phyloP scores from a whole-genome alignment of 2,113 vertebrate species.

The Grus americana region DNA sequence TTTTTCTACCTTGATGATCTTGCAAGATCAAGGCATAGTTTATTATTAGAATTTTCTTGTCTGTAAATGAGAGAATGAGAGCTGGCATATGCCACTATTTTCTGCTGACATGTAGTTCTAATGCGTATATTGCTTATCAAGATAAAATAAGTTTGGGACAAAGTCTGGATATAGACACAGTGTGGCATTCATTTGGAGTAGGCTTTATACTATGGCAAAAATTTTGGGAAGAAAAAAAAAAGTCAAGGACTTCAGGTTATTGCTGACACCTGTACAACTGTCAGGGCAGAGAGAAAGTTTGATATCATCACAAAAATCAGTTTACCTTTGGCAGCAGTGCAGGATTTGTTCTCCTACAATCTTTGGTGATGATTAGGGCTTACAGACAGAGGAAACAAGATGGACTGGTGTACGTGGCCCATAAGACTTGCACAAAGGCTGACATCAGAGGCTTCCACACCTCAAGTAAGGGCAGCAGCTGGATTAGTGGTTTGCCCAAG shows the following conservation, averaged over 20 bases:
- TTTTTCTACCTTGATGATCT: not conserved
- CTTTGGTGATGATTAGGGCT: not conserved
- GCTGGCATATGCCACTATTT: not conserved
- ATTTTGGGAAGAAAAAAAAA: not conserved
- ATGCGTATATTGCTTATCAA: not conserved
- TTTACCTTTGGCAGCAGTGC: not conserved
- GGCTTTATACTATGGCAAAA: not conserved
- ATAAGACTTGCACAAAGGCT: not conserved
- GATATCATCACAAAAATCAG: not conserved
- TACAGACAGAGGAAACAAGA: not conserved
- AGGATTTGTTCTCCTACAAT: not conserved
- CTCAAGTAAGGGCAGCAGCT: not conserved
- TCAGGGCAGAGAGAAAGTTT: not conserved
- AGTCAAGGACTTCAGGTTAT: not conserved
- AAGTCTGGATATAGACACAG: not conserved
- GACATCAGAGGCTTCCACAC: not conserved
- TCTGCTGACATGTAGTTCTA: not conserved
- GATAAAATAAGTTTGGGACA: not conserved
- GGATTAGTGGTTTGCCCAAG: not conserved
- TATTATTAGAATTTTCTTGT: not conserved
- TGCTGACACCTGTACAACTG: not conserved
- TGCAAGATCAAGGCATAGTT: not conserved
- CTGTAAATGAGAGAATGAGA: not conserved
- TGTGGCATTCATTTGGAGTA: not conserved
- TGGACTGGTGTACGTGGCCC: not conserved